A percentile compares a stretch with the other conserved stretches of the same genome.
Conservation (phyloP, 1,140 invertebrate species). For the Harlomillsia oculata region DNA sequence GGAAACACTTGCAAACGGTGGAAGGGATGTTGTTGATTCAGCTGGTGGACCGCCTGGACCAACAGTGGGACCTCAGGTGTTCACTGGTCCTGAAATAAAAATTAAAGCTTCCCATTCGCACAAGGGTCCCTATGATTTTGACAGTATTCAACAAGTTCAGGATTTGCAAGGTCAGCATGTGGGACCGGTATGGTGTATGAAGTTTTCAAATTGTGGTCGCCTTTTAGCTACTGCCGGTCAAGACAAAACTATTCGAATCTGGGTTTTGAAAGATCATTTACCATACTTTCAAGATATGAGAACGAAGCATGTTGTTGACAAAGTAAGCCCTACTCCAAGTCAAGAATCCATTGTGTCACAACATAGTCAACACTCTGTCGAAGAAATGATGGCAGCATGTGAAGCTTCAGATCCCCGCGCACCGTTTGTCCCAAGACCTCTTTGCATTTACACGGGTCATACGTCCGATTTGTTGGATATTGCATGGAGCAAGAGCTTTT, state of each 20-base stretch:
- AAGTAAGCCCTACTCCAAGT: conserved; percentile 74
- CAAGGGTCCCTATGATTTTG: conserved; percentile 93
- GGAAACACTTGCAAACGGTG: conserved; percentile 30
- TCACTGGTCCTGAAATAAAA: conserved; percentile 33
- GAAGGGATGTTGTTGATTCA: conserved; percentile 11
- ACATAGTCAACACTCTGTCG: conserved; percentile 61
- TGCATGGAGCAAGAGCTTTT: conserved; percentile 65
- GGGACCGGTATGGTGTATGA: conserved; percentile 96
- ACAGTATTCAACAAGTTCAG: conserved; percentile 62
- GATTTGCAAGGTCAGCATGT: conserved; percentile 74
- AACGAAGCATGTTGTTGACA: conserved; percentile 58
- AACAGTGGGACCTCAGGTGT: not conserved
- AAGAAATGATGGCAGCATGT: conserved; percentile 44
- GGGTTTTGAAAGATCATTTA: conserved; percentile 80
- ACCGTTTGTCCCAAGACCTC: conserved; percentile 84
- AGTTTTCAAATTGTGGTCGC: conserved; percentile 89
- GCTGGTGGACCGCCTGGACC: not conserved
- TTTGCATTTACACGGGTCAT: conserved; percentile 88
- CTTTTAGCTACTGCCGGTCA: conserved; percentile 91
- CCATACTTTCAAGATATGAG: conserved; percentile 89
- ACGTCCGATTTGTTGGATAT: conserved; percentile 93
- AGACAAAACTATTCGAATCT: conserved; percentile 83
- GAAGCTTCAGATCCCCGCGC: conserved; percentile 43
- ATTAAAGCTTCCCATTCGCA: conserved; percentile 87
- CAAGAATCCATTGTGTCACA: conserved; percentile 76